phyloP scores from a whole-genome alignment of 2,797 vertebrate genomes.

The Microctenopoma stevenorrisi region DNA sequence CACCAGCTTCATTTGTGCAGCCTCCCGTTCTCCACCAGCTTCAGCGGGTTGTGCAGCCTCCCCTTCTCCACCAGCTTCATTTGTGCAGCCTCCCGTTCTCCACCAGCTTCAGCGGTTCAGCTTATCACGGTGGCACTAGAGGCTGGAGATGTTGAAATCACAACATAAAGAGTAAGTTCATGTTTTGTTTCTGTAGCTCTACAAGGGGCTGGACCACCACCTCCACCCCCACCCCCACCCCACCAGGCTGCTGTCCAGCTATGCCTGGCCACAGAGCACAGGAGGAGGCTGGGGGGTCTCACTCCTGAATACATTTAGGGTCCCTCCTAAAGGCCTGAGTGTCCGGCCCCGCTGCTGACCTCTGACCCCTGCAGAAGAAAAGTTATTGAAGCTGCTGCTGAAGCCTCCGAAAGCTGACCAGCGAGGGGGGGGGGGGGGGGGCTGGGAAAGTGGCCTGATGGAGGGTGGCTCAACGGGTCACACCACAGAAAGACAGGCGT shows the following conservation, averaged over 20 bases:
- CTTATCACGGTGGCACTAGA: neutral
- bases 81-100: too few species aligned
- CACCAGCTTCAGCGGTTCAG: too few species aligned
- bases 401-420: conserved; percentile 68
- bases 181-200: neutral
- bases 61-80: too few species aligned
- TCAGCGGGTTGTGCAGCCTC: too few species aligned
- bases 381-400: conserved; percentile 70
- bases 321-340: conserved; percentile 66
- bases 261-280: conserved; percentile 8
- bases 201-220: too few species aligned
- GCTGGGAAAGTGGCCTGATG: conserved; percentile 75
- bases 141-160: too few species aligned
- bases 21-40: too few species aligned
- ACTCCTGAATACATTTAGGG: conserved; percentile 75
- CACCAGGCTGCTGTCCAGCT: conserved; percentile 47
- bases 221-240: too few species aligned
- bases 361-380: conserved; percentile 72
- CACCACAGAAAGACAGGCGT: conserved; percentile 40
- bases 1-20: too few species aligned
- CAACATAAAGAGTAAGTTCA: too few species aligned
- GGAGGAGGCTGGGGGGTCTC: conserved; percentile 34
- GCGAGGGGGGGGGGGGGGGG: conserved; percentile 26
- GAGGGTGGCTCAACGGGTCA: conserved; percentile 63
- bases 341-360: conserved; percentile 74